phyloP scores from a whole-genome alignment of 2,113 vertebrate species.

The Poeciliopsis prolifica region DNA sequence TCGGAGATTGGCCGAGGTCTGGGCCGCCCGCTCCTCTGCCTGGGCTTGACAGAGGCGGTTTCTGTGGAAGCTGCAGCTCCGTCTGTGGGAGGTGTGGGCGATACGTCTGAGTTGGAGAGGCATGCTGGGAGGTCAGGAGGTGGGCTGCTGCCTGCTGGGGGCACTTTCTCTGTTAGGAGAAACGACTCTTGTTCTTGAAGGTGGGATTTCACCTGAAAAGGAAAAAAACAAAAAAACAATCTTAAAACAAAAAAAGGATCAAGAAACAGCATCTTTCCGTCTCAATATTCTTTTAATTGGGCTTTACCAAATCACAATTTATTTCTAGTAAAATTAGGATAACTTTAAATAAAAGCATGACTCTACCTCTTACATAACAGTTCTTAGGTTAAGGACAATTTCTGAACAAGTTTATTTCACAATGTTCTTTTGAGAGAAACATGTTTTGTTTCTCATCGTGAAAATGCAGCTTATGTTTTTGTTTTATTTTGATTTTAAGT shows the following conservation, averaged over 20 bases:
- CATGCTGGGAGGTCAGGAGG: slow-evolving; percentile 48
- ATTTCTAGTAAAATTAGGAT: too few species aligned
- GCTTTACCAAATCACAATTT: too few species aligned
- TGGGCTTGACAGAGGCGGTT: slow-evolving; percentile 75
- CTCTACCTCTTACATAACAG: too few species aligned
- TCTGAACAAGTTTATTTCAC: too few species aligned
- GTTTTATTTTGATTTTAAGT: too few species aligned
- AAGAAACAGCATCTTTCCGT: too few species aligned
- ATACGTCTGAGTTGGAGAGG: slow-evolving; percentile 44
- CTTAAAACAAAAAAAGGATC: not conserved
- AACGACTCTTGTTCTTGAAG: slow-evolving; percentile 31
- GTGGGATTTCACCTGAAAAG: slow-evolving; percentile 54
- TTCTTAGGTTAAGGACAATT: too few species aligned
- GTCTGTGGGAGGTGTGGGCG: slow-evolving; percentile 32
- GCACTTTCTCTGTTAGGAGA: slow-evolving; percentile 34
- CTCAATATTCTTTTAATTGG: too few species aligned
- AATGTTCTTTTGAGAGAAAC: too few species aligned
- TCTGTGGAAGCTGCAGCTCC: slow-evolving; percentile 17
- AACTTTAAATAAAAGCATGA: too few species aligned
- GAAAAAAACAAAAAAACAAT: not conserved
- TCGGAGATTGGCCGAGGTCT: slow-evolving; percentile 92
- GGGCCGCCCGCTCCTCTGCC: slow-evolving; percentile 77
- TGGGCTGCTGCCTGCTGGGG: slow-evolving; percentile 47
- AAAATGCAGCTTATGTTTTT: too few species aligned
- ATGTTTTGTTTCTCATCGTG: too few species aligned